Evolutionary conservation across 2,888 invertebrate genomes (phyloP).

Genomic region (Coelopa pilipes): DNA sequence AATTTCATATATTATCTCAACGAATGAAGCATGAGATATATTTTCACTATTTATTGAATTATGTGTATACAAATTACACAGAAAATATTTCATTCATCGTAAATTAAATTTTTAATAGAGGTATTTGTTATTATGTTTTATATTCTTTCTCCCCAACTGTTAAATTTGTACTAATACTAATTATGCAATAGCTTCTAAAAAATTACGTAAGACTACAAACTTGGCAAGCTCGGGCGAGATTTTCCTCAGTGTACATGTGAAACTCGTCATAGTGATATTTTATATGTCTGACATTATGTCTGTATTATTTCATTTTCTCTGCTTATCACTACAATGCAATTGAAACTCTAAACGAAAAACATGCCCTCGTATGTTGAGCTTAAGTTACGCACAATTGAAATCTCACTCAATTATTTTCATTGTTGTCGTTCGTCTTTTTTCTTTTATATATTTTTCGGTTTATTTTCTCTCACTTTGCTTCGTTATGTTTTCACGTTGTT

Average conservation of each 20-base stretch:
- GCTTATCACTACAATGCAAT: slow-evolving; percentile 27
- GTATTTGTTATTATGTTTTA: too few species aligned
- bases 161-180: too few species aligned
- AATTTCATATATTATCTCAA: background rate
- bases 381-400: slow-evolving; percentile 41
- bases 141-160: too few species aligned
- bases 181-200: too few species aligned
- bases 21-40: background rate
- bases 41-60: too few species aligned
- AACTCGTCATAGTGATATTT: background rate
- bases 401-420: slow-evolving; percentile 29
- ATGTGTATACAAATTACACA: too few species aligned
- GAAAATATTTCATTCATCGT: too few species aligned
- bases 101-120: too few species aligned
- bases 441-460: slow-evolving; percentile 13
- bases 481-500: background rate
- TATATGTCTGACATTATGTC: background rate
- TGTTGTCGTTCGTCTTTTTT: slow-evolving; percentile 16
- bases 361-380: slow-evolving; percentile 39
- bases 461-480: background rate
- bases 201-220: background rate
- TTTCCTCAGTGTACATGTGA: background rate
- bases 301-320: slow-evolving; percentile 8
- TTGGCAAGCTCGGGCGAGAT: background rate
- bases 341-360: slow-evolving; percentile 22